Evolutionary conservation across 2,797 vertebrate genomes (phyloP), one percentile per base, ranked within the genome.

Genomic region (Cygnus olor): DNA sequence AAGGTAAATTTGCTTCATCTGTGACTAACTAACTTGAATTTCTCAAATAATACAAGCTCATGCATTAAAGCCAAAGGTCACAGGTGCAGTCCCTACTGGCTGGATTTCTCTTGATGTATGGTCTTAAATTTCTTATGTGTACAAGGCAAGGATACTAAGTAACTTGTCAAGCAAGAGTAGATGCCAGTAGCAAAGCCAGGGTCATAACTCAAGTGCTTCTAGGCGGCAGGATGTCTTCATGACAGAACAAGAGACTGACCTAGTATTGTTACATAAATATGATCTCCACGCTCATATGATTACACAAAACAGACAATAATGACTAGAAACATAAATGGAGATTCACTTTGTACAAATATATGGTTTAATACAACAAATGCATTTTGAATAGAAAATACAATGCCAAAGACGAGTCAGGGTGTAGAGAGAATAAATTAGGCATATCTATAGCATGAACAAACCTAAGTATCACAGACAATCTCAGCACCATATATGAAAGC

Each of bases 191-290:
- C 63, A 47, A 86, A 94, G 66, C 21, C 12, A 76, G 25, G 22
- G 54, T 53, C 38, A 36, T 92, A 95, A 91, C 45, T 93, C 65
- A 76, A 68, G 64, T 90, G 20, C 22, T 94, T 73, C 49, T 78
- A 30, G 0, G 1, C 61, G 44, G 28, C 42, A 86, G 34, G 76
- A 45, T 79, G 13, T 65, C 82, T 86, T 81, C 77, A 83, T 76
- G 70, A 65, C 18, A 57, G 40, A 88, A 80, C 10, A 82, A 82
- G 5, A 63, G 32, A 47, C 8, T 73, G 74, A 53, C 36, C 47
- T 57, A 18, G 0, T 36, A 82, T 82, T 42, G 8, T 63, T 85
- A 65, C 53, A 90, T 34, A 87, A 92, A 89, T 74, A 60, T 81
- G 12, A 74, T 10, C 8, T 58, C 12, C 20, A 25, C 58, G 14